phyloP scores from a whole-genome alignment of 2,113 vertebrate species.

The Ursus arctos region DNA sequence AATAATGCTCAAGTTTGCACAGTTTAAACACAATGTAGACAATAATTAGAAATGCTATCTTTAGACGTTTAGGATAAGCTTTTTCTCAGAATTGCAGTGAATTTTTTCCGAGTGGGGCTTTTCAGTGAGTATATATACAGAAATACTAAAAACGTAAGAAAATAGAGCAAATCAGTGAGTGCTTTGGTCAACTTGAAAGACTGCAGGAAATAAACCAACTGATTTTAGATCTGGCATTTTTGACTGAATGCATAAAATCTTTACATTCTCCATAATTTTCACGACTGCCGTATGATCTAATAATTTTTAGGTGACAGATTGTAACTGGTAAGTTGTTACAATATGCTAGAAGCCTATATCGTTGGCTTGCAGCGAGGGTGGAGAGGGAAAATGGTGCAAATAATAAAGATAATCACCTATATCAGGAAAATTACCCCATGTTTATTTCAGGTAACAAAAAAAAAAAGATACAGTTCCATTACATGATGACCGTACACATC shows the following conservation, averaged over 20 bases:
- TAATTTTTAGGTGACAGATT: constrained; percentile 65
- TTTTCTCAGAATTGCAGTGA: constrained; percentile 80
- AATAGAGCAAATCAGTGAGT: constrained; percentile 79
- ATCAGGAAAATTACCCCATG: constrained; percentile 74
- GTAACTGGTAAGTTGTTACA: constrained; percentile 33
- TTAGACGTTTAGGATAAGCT: constrained; percentile 83
- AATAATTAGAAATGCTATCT: constrained; percentile 83
- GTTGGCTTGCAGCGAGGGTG: not conserved
- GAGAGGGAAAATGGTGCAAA: constrained; percentile 14
- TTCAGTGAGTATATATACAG: constrained; percentile 61
- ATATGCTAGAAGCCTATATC: not conserved
- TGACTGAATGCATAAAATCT: constrained; percentile 77
- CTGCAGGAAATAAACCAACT: constrained; percentile 76
- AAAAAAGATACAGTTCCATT: constrained; percentile 58
- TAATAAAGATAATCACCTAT: constrained; percentile 53
- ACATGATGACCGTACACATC: constrained; percentile 67
- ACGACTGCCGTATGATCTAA: constrained; percentile 27
- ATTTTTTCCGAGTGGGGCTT: constrained; percentile 38
- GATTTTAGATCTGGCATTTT: constrained; percentile 79
- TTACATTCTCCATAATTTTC: constrained; percentile 68
- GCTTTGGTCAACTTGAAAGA: constrained; percentile 77
- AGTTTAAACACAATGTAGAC: constrained; percentile 72
- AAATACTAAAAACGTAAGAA: constrained; percentile 79
- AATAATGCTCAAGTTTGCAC: constrained; percentile 71
- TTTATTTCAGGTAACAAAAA: constrained; percentile 87